Evolutionary conservation across 2,888 invertebrate species (phyloP), one percentile per base, ranked within the genome.

Genomic region (Spialia ferax): DNA sequence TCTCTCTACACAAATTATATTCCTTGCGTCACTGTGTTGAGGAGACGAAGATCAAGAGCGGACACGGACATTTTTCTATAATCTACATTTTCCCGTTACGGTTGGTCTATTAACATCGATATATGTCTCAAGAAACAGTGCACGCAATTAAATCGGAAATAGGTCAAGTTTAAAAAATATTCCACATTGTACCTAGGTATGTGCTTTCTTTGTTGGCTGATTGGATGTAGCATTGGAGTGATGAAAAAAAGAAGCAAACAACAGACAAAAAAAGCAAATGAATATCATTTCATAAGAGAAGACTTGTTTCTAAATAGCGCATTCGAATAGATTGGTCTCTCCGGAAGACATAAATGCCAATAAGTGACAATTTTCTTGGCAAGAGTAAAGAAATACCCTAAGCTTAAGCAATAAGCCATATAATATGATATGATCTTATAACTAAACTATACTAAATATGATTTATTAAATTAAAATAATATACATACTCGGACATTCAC

Each of bases 1-100:
- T 84, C 87, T 82, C 88, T 84, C 87, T 82, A 85, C 83, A 88
- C 87, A 88, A 91, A 91, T 90, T 91, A 91, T 90, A 89, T 87
- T 87, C 76, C 83, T 85, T 87, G 87, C 93, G 93, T 93, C 93
- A 92, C 86, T 79, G n/a, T 52, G 81, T 83, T 87, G 87, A 83
- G 83, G 83, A 79, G 80, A 83, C 83, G 84, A 88, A 88, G 90
- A 91, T 90, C 91, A 89, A 88, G 89, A 86, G 76, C 87, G 67
- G 56, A 68, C 20, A 68, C 38, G 48, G 38, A 55, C 35, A 13
- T 35, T 22, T 42, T 22, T 38, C 60, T 67, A 15, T 48, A 55
- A 55, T 55, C 67, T 45, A 67, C 18, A 67, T 61, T 55, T 29
- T 26, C 13, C 42, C 13, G 23, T 52, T 65, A 50, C 35, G 57